Evolutionary conservation across 1,140 invertebrate species (phyloP).

Genomic region (Aphidius gifuensis): DNA sequence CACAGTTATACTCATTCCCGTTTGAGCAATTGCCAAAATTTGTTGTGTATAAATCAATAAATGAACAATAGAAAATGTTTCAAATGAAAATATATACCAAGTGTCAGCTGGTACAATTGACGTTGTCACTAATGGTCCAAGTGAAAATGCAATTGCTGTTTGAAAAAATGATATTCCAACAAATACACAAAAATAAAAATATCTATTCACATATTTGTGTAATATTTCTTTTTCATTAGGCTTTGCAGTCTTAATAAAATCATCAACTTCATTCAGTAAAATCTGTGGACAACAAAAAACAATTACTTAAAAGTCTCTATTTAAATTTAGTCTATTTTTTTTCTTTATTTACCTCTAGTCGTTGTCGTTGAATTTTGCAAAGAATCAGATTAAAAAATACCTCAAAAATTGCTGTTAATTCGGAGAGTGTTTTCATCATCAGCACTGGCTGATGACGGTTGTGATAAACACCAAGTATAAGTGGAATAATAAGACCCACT

Average conservation of each 20-base stretch:
- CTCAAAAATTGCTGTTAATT: conserved; percentile 28
- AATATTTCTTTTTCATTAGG: conserved; percentile 8
- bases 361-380: conserved; percentile 19
- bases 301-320: not conserved
- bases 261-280: conserved; percentile 12
- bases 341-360: conserved; percentile 28
- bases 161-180: conserved; percentile 9
- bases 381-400: conserved; percentile 30
- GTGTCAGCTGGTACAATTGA: conserved; percentile 25
- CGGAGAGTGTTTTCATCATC: conserved; percentile 31
- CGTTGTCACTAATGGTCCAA: conserved; percentile 6
- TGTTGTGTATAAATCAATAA: conserved; percentile 32
- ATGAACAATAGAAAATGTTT: conserved; percentile 22
- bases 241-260: conserved; percentile 1
- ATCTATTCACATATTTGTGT: conserved; percentile 14
- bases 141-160: conserved; percentile 13
- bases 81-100: conserved; percentile 35
- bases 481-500: conserved; percentile 22
- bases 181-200: conserved; percentile 14
- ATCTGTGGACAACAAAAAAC: not conserved
- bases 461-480: conserved; percentile 18
- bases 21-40: conserved; percentile 29
- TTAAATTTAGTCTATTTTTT: conserved; percentile 10
- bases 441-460: conserved; percentile 9
- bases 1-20: conserved; percentile 28